Conservation (phyloP, 2,113 vertebrate species). For the Paracyprichromis sp. region DNA sequence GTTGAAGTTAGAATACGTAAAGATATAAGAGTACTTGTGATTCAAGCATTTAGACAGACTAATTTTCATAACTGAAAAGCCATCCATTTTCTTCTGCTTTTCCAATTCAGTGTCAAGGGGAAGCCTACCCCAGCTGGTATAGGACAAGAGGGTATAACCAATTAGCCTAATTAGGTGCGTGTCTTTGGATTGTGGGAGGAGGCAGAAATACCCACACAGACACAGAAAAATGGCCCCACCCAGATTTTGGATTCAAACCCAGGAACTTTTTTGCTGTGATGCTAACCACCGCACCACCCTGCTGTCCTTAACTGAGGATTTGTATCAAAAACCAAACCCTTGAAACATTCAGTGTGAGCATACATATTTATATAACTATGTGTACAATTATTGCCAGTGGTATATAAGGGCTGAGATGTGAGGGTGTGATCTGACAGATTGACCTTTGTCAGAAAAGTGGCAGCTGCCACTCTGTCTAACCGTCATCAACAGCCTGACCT, state of each 20-base stretch:
- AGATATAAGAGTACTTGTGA: neutral
- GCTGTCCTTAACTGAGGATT: neutral
- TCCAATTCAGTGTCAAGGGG: neutral
- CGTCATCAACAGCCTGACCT: conserved; percentile 51
- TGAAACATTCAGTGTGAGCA: neutral
- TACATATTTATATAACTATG: neutral
- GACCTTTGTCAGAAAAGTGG: conserved; percentile 62
- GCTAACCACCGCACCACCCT: neutral
- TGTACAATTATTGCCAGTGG: neutral
- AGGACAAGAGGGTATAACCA: neutral
- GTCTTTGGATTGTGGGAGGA: neutral
- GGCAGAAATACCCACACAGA: neutral
- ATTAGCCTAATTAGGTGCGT: neutral
- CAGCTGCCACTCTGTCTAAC: conserved; percentile 46
- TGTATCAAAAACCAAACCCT: neutral
- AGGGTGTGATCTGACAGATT: conserved; percentile 22
- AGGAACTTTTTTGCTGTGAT: neutral
- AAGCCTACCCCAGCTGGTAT: neutral
- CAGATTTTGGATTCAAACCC: neutral
- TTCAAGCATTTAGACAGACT: neutral
- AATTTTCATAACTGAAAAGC: neutral
- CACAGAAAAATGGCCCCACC: neutral
- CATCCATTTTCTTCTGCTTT: neutral
- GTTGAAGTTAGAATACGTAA: neutral
- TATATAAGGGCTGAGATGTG: neutral